Evolutionary conservation across 2,888 invertebrate genomes (phyloP).

Genomic region (Pammene aurita): DNA sequence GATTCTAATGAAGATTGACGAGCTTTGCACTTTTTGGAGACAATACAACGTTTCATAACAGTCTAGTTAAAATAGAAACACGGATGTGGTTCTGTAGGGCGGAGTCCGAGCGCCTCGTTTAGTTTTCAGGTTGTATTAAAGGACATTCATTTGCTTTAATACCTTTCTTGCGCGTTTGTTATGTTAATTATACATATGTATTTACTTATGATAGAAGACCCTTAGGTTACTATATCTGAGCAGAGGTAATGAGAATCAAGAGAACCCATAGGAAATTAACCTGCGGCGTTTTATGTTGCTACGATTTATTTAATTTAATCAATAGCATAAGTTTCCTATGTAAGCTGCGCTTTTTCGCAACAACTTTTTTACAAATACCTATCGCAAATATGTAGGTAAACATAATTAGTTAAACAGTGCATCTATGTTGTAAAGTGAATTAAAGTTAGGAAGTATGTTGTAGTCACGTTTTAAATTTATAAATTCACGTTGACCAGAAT

Average conservation of each 20-base stretch:
- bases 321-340: neutral
- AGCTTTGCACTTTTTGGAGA: neutral
- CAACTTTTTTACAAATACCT: slow-evolving; percentile 16
- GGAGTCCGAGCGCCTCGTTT: too few species aligned
- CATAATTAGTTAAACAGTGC: too few species aligned
- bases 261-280: neutral
- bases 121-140: too few species aligned
- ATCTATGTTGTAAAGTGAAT: too few species aligned
- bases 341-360: neutral
- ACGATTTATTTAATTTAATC: neutral
- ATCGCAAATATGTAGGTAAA: neutral
- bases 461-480: too few species aligned
- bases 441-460: too few species aligned
- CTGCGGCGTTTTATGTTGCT: slow-evolving; percentile 5
- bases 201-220: too few species aligned
- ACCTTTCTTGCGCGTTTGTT: too few species aligned
- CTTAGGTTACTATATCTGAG: too few species aligned
- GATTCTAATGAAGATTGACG: neutral
- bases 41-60: neutral
- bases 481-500: too few species aligned
- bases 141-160: too few species aligned
- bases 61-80: neutral
- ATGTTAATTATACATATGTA: too few species aligned
- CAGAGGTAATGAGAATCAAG: neutral
- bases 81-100: neutral